These are phyloP conservation scores for Myotis myotis DNA, from an alignment of 2,797 vertebrate species.

Conservation along the genomic window DNA sequence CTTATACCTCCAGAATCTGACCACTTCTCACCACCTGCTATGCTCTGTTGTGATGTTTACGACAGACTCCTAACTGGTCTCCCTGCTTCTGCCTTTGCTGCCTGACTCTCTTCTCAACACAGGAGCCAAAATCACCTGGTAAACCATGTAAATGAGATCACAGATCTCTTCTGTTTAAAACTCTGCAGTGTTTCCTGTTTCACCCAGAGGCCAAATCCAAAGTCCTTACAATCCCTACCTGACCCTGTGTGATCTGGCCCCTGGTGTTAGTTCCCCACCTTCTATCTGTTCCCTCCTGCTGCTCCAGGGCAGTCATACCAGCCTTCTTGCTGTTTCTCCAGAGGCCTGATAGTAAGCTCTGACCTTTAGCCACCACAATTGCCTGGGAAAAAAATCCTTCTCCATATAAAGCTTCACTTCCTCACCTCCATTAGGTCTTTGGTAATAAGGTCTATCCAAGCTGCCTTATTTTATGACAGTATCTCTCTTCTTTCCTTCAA, in stretches of 20 bases:
- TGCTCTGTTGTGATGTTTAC: not conserved
- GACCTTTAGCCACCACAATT: not conserved
- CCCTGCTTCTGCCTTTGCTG: not conserved
- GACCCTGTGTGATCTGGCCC: not conserved
- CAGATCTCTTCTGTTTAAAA: not conserved
- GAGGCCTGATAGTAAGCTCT: not conserved
- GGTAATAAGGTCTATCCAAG: not conserved
- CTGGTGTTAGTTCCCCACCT: not conserved
- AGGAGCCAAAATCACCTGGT: not conserved
- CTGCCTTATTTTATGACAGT: not conserved
- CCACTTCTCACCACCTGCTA: too few relatives aligned
- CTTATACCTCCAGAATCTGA: not conserved
- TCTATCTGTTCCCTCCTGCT: too few relatives aligned
- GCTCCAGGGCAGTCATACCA: not conserved
- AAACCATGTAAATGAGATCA: not conserved
- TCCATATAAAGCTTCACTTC: not conserved
- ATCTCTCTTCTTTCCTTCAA: not conserved
- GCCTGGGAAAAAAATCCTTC: not conserved
- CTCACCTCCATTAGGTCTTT: not conserved
- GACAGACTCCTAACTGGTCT: not conserved
- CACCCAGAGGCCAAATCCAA: not conserved
- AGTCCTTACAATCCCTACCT: not conserved
- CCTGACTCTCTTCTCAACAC: not conserved
- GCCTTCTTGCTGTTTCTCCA: not conserved
- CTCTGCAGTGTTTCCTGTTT: not conserved